Evolutionary conservation across 1,140 invertebrate species (phyloP), one percentile per base, ranked within the genome.

Genomic region (Phortica variegata): DNA sequence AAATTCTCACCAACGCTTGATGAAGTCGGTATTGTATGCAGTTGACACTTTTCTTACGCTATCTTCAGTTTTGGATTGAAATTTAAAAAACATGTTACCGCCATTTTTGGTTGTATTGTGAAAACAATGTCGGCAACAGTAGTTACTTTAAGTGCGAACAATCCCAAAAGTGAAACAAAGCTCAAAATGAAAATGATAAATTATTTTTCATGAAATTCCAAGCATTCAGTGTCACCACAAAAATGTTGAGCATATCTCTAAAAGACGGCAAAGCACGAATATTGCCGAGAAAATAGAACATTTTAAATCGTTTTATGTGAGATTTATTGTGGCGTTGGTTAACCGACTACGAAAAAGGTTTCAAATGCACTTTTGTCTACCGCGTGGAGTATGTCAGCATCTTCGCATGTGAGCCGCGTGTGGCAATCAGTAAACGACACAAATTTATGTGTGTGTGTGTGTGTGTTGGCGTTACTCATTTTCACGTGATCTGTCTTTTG

Each of bases 271-370:
- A 26, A 26, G 44, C 39, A 15, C 38, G 47, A 23, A 31, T 52
- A 23, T 50, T 32, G 34, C 47, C 52, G 46, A 6, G 46, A 50
- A 48, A 58, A 47, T 49, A 49, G 37, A 55, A 66, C 62, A 60
- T 62, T 51, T 41, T 56, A 58, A 68, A 68, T 68, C 63, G 63
- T 68, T 68, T 68, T 58, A 53, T 57, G 61, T 58, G 63, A 68
- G 63, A 68, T 68, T 68, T 68, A 68, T 68, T 68, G 60, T 68
- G 63, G 61, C 54, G 49, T 43, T 54, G 63, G 63, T 68, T 63
- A 68, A 68, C 63, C 63, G 48, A n/a, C n/a, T n/a, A n/a, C n/a
- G n/a, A n/a, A n/a, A n/a, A n/a, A n/a, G n/a, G n/a, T n/a, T n/a
- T n/a, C n/a, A n/a, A n/a, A n/a, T n/a, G n/a, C n/a, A n/a, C n/a